phyloP scores from a whole-genome alignment of 2,113 vertebrate genomes.

The Aviceda subcristata region DNA sequence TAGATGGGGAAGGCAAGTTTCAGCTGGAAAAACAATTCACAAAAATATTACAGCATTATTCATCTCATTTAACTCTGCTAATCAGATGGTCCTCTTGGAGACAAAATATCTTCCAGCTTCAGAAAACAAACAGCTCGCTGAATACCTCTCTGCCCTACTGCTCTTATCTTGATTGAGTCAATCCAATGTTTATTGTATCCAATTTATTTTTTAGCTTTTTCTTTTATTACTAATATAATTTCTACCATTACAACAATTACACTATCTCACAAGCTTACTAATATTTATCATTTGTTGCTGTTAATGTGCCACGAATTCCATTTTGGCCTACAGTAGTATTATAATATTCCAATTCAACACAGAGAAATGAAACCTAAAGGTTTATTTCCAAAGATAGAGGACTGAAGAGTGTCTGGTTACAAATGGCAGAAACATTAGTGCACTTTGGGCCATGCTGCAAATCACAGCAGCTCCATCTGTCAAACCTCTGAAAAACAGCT shows the following conservation, averaged over 20 bases:
- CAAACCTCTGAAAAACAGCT: slow-evolving; percentile 41
- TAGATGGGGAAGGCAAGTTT: slow-evolving; percentile 42
- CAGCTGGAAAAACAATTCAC: slow-evolving; percentile 47
- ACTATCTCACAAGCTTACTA: neutral
- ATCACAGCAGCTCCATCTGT: slow-evolving; percentile 44
- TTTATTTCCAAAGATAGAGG: slow-evolving; percentile 38
- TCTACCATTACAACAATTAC: slow-evolving; percentile 34
- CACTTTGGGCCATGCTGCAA: slow-evolving; percentile 39
- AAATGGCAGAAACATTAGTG: slow-evolving; percentile 30
- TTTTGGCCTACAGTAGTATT: slow-evolving; percentile 6
- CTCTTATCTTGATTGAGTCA: slow-evolving; percentile 47
- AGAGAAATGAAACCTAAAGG: slow-evolving; percentile 24
- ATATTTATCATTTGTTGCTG: slow-evolving; percentile 42
- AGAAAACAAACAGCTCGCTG: slow-evolving; percentile 39
- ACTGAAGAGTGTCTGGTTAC: slow-evolving; percentile 9
- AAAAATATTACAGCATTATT: slow-evolving; percentile 40
- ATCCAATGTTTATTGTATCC: slow-evolving; percentile 32
- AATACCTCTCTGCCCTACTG: slow-evolving; percentile 14
- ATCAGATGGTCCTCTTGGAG: slow-evolving; percentile 52
- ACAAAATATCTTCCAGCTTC: slow-evolving; percentile 55
- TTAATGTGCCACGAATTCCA: slow-evolving; percentile 15
- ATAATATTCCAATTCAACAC: neutral
- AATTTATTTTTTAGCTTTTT: slow-evolving; percentile 56
- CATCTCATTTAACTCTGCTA: slow-evolving; percentile 62
- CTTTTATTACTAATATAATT: slow-evolving; percentile 48